Conservation (phyloP, 2,113 vertebrate genomes). For the Macrotis lagotis region DNA sequence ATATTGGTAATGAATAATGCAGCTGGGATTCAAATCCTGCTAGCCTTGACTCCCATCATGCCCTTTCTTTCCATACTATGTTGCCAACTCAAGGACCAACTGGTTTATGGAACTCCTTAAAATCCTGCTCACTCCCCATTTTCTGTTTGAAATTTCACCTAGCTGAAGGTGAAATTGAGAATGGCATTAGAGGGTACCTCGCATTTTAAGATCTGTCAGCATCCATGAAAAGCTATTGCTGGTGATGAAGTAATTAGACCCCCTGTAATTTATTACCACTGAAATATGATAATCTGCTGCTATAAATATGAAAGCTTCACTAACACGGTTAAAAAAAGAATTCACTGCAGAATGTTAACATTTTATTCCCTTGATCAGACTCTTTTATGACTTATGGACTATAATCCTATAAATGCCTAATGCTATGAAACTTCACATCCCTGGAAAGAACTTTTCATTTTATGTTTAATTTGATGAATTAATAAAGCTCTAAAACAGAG, state of each 20-base stretch:
- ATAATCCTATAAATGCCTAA: constrained; percentile 70
- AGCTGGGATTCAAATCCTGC: not conserved
- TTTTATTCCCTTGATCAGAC: constrained; percentile 76
- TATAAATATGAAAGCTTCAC: constrained; percentile 6
- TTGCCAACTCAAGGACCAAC: not conserved
- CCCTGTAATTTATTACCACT: not conserved
- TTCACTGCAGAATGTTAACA: constrained; percentile 73
- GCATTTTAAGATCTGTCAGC: constrained; percentile 78
- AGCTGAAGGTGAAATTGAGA: constrained; percentile 75
- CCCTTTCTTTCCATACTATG: not conserved
- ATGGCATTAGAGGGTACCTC: constrained; percentile 74
- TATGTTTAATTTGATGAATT: constrained; percentile 38
- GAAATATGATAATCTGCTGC: constrained; percentile 3
- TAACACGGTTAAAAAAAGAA: constrained; percentile 71
- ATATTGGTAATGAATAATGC: not conserved
- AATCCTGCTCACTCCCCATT: not conserved
- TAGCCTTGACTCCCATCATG: not conserved
- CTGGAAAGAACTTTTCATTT: constrained; percentile 71
- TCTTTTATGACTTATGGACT: constrained; percentile 72
- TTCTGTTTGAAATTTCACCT: constrained; percentile 31
- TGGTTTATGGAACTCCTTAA: not conserved
- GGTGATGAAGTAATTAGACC: constrained; percentile 48
- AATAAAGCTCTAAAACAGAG: not conserved
- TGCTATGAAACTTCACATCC: constrained; percentile 75
- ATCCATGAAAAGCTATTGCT: constrained; percentile 76